These are phyloP conservation scores for Choloepus hoffmanni DNA, from an alignment of 2,113 vertebrate genomes.

Conservation along the genomic window DNA sequence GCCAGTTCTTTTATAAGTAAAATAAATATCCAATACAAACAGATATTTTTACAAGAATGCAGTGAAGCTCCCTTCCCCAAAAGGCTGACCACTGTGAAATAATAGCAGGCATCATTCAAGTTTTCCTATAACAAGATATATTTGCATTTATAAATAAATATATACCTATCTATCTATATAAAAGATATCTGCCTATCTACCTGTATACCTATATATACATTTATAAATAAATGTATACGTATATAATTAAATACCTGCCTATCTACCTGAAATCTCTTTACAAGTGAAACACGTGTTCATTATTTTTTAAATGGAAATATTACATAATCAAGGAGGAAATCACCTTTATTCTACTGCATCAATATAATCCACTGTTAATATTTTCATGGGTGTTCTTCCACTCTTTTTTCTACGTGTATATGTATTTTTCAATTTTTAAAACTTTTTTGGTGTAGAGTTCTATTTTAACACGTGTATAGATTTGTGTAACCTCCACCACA, in stretches of 20 bases:
- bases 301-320: constrained; percentile 2
- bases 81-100: background rate
- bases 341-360: background rate
- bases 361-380: background rate
- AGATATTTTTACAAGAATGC: background rate
- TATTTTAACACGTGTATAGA: background rate
- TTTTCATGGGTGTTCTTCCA: background rate
- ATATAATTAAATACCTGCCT: background rate
- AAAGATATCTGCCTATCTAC: too few relatives aligned
- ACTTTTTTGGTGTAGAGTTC: background rate
- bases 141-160: background rate
- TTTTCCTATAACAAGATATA: background rate
- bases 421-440: background rate
- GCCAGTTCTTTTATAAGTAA: background rate
- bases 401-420: background rate
- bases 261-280: background rate
- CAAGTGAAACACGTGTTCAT: background rate
- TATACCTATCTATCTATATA: background rate
- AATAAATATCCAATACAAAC: constrained; percentile 12
- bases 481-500: background rate
- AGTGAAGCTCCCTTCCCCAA: background rate
- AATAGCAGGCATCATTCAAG: background rate
- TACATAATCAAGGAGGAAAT: background rate
- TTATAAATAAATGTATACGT: background rate
- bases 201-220: background rate